Evolutionary conservation across 2,797 vertebrate genomes (phyloP).

Genomic region (Sebastes baramenuke): DNA sequence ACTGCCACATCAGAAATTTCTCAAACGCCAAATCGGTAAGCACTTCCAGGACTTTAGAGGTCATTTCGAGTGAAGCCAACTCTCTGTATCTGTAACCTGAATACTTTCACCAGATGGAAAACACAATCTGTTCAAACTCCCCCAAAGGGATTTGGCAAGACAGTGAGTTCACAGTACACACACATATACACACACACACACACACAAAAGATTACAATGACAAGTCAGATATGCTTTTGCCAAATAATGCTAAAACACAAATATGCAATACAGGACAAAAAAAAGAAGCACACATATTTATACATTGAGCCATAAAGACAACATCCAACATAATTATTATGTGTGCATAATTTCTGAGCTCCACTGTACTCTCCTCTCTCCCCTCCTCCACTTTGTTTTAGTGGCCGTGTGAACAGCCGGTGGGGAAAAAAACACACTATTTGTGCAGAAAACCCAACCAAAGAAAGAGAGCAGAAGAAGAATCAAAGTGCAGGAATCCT

Average conservation of each 20-base stretch:
- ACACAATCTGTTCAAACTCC: conserved; percentile 77
- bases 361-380: conserved; percentile 57
- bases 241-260: conserved; percentile 24
- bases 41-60: conserved; percentile 67
- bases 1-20: conserved; percentile 60
- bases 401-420: conserved; percentile 64
- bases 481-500: conserved; percentile 36
- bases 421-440: conserved; percentile 30
- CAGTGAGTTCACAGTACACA: conserved; percentile 62
- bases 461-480: conserved; percentile 40
- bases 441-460: conserved; percentile 46
- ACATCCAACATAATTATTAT: conserved; percentile 25
- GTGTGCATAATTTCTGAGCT: conserved; percentile 56
- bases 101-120: conserved; percentile 81
- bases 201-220: conserved; percentile 45
- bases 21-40: conserved; percentile 49
- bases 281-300: conserved; percentile 12
- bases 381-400: conserved; percentile 75
- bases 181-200: not conserved
- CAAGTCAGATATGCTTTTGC: conserved; percentile 46
- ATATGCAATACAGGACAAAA: not conserved
- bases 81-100: conserved; percentile 73
- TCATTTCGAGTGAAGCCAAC: conserved; percentile 65
- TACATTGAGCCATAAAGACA: conserved; percentile 19
- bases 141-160: conserved; percentile 77